Evolutionary conservation across 2,113 vertebrate species (phyloP).

Genomic region (Xiphorhynchus elegans): DNA sequence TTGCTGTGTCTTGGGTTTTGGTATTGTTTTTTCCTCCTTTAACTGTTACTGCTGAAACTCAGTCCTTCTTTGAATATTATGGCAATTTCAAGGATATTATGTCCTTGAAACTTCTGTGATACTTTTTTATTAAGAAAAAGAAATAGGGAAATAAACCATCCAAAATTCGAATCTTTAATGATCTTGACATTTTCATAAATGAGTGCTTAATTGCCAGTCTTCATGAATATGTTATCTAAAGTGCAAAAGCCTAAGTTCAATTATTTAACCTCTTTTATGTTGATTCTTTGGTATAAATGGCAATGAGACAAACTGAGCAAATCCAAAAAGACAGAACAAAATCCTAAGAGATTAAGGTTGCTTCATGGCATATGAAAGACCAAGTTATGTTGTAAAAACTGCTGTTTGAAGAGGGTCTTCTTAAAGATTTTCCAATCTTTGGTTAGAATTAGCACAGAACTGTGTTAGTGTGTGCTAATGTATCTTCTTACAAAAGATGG

Average conservation of each 20-base stretch:
- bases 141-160: not conserved
- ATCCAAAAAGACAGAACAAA: not conserved
- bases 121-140: not conserved
- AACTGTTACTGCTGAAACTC: not conserved
- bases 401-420: not conserved
- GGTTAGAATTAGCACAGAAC: not conserved
- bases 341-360: not conserved
- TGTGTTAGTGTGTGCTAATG: not conserved
- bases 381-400: not conserved
- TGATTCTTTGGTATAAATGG: conserved; percentile 15
- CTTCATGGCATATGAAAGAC: not conserved
- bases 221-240: conserved; percentile 27
- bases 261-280: conserved; percentile 23
- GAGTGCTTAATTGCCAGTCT: conserved; percentile 56
- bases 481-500: not conserved
- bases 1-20: not conserved
- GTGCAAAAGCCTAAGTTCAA: conserved; percentile 3
- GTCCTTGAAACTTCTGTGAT: not conserved
- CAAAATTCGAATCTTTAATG: not conserved
- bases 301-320: conserved; percentile 18
- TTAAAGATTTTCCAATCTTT: not conserved
- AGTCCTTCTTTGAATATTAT: not conserved
- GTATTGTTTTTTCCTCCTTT: not conserved
- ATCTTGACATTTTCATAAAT: conserved; percentile 65
- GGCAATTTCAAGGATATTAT: not conserved